These are phyloP conservation scores for Anisognathus igniventris DNA, from an alignment of 2,797 vertebrate species.

Conservation along the genomic window DNA sequence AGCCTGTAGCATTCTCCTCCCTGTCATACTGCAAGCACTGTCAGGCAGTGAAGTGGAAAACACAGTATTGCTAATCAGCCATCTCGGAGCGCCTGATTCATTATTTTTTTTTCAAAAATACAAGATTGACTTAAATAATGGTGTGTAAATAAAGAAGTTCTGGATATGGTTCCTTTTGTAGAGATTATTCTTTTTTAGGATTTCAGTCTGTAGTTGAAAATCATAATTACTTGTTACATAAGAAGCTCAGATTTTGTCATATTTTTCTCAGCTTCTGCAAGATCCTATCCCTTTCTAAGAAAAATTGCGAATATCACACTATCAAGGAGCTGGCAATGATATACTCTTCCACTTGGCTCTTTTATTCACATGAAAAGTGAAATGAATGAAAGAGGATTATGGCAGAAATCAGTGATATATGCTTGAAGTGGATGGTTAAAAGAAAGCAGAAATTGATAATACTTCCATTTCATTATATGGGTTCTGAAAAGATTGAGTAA, in stretches of 20 bases:
- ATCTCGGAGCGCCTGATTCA: rapidly evolving
- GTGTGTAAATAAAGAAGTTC: neutral
- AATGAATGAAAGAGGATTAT: neutral
- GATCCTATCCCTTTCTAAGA: neutral
- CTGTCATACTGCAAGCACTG: neutral
- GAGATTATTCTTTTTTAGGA: neutral
- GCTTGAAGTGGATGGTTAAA: neutral
- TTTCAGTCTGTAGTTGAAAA: neutral
- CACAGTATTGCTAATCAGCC: neutral
- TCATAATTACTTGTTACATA: neutral
- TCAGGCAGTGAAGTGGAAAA: neutral
- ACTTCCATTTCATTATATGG: neutral
- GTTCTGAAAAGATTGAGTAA: neutral
- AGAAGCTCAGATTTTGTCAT: neutral
- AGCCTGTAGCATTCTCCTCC: neutral
- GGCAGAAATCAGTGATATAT: neutral
- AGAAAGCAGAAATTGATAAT: neutral
- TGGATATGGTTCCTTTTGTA: neutral
- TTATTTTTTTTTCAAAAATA: neutral
- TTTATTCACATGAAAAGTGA: neutral
- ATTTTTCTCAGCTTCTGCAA: slow-evolving; percentile 5
- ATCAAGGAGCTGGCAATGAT: neutral
- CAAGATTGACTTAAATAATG: neutral
- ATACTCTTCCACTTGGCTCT: neutral
- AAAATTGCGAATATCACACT: neutral